Conservation (phyloP, 2,113 vertebrate species). For the Riparia riparia region DNA sequence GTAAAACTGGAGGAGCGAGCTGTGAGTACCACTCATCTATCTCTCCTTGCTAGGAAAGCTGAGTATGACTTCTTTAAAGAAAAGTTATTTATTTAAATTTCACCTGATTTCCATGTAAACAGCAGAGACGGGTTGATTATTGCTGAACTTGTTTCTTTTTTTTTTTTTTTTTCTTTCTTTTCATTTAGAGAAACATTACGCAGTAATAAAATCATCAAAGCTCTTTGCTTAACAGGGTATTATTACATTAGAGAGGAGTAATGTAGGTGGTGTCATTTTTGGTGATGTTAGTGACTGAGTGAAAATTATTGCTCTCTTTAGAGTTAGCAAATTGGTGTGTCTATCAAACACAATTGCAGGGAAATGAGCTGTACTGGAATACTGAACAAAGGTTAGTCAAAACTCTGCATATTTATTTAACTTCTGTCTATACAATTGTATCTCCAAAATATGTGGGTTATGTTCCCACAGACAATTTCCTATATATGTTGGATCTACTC, state of each 20-base stretch:
- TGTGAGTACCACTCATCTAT: background rate
- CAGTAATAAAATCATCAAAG: conserved; percentile 13
- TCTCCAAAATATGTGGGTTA: background rate
- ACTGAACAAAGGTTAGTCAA: conserved; percentile 45
- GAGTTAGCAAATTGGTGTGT: conserved; percentile 40
- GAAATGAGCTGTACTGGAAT: conserved; percentile 23
- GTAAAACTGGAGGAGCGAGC: background rate
- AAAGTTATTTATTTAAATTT: background rate
- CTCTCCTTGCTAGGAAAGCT: background rate
- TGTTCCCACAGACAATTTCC: conserved; percentile 24
- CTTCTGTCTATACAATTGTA: background rate
- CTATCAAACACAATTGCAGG: conserved; percentile 41
- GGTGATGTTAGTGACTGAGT: conserved; percentile 34
- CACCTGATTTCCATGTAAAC: background rate
- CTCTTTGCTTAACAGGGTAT: conserved; percentile 24
- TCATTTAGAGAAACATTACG: conserved; percentile 15
- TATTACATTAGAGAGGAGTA: conserved; percentile 46
- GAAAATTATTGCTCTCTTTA: conserved; percentile 52
- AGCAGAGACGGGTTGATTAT: background rate
- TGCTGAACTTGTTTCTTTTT: background rate
- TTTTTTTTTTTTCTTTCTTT: background rate
- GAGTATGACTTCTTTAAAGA: background rate
- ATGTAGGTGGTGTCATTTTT: conserved; percentile 42
- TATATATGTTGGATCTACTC: background rate
- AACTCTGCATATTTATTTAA: conserved; percentile 50